These are phyloP conservation scores for Mungos mungo DNA, from an alignment of 2,113 vertebrate species.

Conservation along the genomic window DNA sequence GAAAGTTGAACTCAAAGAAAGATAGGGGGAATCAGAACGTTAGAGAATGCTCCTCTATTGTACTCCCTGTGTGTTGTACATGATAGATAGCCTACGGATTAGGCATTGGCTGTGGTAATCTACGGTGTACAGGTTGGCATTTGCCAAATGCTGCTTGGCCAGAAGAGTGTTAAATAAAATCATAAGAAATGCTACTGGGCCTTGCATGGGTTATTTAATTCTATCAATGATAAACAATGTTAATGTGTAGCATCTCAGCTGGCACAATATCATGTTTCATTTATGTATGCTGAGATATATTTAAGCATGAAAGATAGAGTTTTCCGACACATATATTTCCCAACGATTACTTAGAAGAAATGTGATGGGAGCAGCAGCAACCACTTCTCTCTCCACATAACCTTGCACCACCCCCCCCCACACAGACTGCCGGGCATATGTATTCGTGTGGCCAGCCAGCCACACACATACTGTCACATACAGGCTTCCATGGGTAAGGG, in stretches of 20 bases:
- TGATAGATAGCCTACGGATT: not conserved
- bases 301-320: constrained; percentile 73
- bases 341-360: constrained; percentile 54
- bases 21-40: not conserved
- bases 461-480: not conserved
- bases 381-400: not conserved
- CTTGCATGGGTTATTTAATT: constrained; percentile 79
- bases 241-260: constrained; percentile 66
- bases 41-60: not conserved
- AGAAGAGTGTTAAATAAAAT: constrained; percentile 78
- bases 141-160: constrained; percentile 46
- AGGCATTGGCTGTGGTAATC: not conserved
- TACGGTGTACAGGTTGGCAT: not conserved
- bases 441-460: not conserved
- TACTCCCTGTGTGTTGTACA: not conserved
- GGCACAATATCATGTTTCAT: constrained; percentile 67
- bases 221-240: constrained; percentile 74
- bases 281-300: constrained; percentile 65
- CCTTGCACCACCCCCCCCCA: not conserved
- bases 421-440: not conserved
- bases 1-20: constrained; percentile 33
- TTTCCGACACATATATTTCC: constrained; percentile 64
- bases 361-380: not conserved
- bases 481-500: not conserved
- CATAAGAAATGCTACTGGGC: constrained; percentile 62